These are phyloP conservation scores for Lordiphosa stackelbergi DNA, from an alignment of 1,140 invertebrate species.

Conservation along the genomic window DNA sequence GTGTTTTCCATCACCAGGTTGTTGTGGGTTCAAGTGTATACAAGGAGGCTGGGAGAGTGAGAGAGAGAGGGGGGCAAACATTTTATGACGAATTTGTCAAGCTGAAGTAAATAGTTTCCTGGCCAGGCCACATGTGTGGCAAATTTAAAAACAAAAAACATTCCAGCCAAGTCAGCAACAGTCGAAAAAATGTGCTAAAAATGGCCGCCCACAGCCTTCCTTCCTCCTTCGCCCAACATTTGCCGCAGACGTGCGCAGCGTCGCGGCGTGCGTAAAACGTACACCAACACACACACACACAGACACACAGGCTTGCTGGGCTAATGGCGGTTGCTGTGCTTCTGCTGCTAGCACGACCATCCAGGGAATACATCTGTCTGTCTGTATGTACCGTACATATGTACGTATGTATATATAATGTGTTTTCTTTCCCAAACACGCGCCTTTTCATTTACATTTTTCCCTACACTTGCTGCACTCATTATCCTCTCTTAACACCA, in stretches of 20 bases:
- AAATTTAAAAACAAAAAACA: slow-evolving; percentile 28
- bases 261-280: slow-evolving; percentile 51
- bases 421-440: slow-evolving; percentile 48
- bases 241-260: slow-evolving; percentile 31
- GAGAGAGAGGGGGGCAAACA: slow-evolving; percentile 22
- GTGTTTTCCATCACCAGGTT: slow-evolving; percentile 59
- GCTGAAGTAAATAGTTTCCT: slow-evolving; percentile 6
- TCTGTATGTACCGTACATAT: slow-evolving; percentile 9
- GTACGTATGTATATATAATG: slow-evolving; percentile 5
- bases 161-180: slow-evolving; percentile 29
- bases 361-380: slow-evolving; percentile 54
- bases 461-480: slow-evolving; percentile 6
- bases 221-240: not conserved
- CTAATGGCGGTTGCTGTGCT: slow-evolving; percentile 50
- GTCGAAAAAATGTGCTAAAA: slow-evolving; percentile 35
- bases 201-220: slow-evolving; percentile 4
- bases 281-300: slow-evolving; percentile 16
- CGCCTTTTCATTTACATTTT: slow-evolving; percentile 48
- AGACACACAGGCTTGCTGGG: slow-evolving; percentile 28
- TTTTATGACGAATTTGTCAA: slow-evolving; percentile 55
- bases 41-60: not conserved
- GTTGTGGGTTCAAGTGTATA: slow-evolving; percentile 40
- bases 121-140: slow-evolving; percentile 6
- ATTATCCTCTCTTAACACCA: not conserved
- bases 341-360: slow-evolving; percentile 20